These are phyloP conservation scores for Baccha elongata DNA, from an alignment of 2,888 invertebrate species.

Conservation along the genomic window DNA sequence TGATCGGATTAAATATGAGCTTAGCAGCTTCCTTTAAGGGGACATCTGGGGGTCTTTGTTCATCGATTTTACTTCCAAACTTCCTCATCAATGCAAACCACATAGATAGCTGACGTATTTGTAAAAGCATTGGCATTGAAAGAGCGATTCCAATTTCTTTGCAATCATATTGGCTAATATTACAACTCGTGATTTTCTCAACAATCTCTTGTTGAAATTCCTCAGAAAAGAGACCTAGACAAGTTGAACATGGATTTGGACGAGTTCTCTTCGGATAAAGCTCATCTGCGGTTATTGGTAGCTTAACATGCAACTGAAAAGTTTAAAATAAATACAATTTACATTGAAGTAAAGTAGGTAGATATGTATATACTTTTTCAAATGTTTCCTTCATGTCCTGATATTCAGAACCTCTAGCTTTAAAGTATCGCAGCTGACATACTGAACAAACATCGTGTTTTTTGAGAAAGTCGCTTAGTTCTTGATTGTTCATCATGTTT, in stretches of 20 bases:
- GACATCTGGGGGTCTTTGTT: constrained; percentile 81
- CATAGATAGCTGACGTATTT: constrained; percentile 87
- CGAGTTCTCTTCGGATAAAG: constrained; percentile 82
- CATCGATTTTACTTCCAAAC: constrained; percentile 83
- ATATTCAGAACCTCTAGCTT: constrained; percentile 84
- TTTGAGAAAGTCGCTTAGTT: constrained; percentile 83
- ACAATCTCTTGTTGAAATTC: constrained; percentile 83
- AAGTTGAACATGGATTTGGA: constrained; percentile 85
- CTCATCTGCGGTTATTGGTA: constrained; percentile 31
- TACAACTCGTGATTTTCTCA: constrained; percentile 83
- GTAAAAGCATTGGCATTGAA: constrained; percentile 87
- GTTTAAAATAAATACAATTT: too few species aligned
- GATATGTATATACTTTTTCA: constrained; percentile 80
- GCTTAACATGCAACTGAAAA: constrained; percentile 74
- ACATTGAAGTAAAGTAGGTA: too few species aligned
- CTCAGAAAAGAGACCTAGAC: constrained; percentile 88
- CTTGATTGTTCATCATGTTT: constrained; percentile 83
- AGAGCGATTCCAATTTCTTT: constrained; percentile 87
- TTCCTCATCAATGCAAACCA: constrained; percentile 84
- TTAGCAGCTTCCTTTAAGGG: constrained; percentile 92
- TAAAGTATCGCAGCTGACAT: constrained; percentile 88
- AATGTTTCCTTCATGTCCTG: constrained; percentile 83
- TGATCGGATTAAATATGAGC: constrained; percentile 85
- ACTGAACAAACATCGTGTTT: constrained; percentile 86
- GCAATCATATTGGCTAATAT: constrained; percentile 85